Evolutionary conservation across 2,113 vertebrate species (phyloP).

Genomic region (Hystrix cristata): DNA sequence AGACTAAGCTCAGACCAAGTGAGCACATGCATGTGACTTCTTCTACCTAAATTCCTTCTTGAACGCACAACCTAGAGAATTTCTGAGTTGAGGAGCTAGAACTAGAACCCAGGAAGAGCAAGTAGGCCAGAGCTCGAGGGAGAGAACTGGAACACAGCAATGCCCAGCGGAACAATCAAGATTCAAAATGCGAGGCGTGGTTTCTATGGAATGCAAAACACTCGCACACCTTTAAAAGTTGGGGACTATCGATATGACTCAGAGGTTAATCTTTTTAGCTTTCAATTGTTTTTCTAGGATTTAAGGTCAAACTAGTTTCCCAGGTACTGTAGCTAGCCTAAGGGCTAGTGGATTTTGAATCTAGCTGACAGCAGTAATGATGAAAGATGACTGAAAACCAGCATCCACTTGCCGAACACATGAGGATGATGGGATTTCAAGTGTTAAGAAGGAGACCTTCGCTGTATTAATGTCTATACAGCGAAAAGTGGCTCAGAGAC

Average conservation of each 20-base stretch:
- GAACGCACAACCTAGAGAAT: not conserved
- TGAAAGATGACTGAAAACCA: not conserved
- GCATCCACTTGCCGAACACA: not conserved
- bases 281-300: not conserved
- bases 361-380: not conserved
- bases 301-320: not conserved
- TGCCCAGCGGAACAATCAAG: too few relatives aligned
- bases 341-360: not conserved
- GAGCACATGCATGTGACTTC: not conserved
- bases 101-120: not conserved
- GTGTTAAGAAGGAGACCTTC: not conserved
- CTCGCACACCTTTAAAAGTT: not conserved
- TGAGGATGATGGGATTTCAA: not conserved
- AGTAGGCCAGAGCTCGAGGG: not conserved
- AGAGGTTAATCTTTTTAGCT: not conserved
- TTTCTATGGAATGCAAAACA: not conserved
- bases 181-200: not conserved
- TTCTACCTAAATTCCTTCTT: not conserved
- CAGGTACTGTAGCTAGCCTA: too few relatives aligned
- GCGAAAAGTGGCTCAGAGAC: not conserved
- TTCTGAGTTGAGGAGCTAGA: not conserved
- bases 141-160: too few relatives aligned
- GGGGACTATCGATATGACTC: not conserved
- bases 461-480: too few relatives aligned
- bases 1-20: fast-evolving